Base-by-base conservation (phyloP, 2,888 invertebrate genomes). In the Nycteola revayana region DNA sequence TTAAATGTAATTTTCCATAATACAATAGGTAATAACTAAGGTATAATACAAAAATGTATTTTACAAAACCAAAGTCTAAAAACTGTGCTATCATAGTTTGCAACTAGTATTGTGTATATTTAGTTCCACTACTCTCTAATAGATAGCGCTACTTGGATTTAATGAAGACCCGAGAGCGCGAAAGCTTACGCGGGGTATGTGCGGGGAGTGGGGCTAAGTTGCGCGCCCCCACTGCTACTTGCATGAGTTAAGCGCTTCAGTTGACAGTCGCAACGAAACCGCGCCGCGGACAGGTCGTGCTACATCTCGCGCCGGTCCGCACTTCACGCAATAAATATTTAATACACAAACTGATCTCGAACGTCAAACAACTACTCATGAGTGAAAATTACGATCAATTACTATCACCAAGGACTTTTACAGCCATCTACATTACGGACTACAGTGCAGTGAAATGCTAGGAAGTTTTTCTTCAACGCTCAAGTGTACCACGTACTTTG, bases 361-460 rank as follows among this genome's bases (percentile, higher is more conserved):
- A 74, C 55, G 54, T 65, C 54, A 64, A 71, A 69, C 47, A 59
- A 49, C 36, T 54, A 64, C 67, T 66, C 42, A 66, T 70, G 56
- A 73, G 73, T 77, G 70, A 71, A 76, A 69, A 69, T 44, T 53
- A 58, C 36, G 53, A 62, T 47, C 32, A 44, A 48, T 29, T 49
- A 42, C 39, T 23, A 48, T 49, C 41, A 54, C 41, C 41, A 51
- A 64, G 73, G 67, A 79, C 72, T 67, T 49, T 43, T 45, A 40
- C 31, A 11, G 42, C 36, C 34, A 48, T 41, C 39, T 50, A 53
- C 35, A 48, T 40, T 51, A 66, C 53, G 80, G 79, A 85, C 78
- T 66, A 73, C 66, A 73, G 82, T 83, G 79, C 61, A 83, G 84
- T 86, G 87, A 85, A 78, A 87, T 86, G 83, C 61, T 80, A 76